Base-by-base conservation (phyloP, 2,888 invertebrate genomes). In the Acleris sparsana region DNA sequence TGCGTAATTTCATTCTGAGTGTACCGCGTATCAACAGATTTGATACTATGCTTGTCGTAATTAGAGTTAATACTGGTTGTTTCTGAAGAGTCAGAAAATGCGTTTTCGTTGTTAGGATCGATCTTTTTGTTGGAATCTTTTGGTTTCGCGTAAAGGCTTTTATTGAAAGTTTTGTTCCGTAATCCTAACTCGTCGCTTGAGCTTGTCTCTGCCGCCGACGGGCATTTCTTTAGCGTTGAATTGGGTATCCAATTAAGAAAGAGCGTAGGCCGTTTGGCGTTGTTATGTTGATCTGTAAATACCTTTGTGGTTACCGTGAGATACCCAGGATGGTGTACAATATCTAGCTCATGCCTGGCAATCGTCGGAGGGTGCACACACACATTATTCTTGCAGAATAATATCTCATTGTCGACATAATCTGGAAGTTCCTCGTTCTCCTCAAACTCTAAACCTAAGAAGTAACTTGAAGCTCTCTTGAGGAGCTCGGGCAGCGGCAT, bases 231-330 rank as follows among this genome's bases (percentile, higher is more conserved):
- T 48, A 99, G 90, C 0, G 97, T 97, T 2, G 96, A 95, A 85
- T 99, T 99, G 0, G 99, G 99, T 73, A 99, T 97, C 99, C 99
- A 99, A 69, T 97, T 98, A 3, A 99, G 93, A 72, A 97, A 96
- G 13, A 99, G 90, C 0, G 98, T 98, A 72, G 97, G 94, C 84
- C 96, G 89, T 77, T 95, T 95, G 0, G 95, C 94, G 69, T 95
- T 95, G 76, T 96, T 96, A 78, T 96, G 95, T 80, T 96, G 94
- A 78, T 96, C 95, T 22, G 95, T 94, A 82, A 95, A 95, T n/a
- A 95, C 95, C 87, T 96, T 96, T 20, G 97, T 97, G 17, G 96
- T 96, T 53, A 99, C 95, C 0, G 97, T 97, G 74, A 99, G 93
- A 83, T 99, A 99, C 20, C 94, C 99, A 2, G 98, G 98, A 87